Base-by-base conservation (phyloP, 2,888 invertebrate species). In the Lymantria dispar region DNA sequence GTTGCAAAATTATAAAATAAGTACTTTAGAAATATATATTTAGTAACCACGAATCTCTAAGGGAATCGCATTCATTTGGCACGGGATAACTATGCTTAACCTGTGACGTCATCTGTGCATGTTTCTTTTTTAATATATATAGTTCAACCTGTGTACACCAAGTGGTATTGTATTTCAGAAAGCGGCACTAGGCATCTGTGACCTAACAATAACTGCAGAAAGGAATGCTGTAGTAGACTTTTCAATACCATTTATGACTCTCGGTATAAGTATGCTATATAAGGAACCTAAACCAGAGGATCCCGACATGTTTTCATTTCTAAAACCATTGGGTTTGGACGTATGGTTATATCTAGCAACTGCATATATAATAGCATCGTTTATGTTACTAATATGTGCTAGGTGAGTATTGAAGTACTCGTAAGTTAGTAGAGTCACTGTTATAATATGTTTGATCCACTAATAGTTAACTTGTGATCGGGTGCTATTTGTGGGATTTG, bases 161-260 rank as follows among this genome's bases (percentile, higher is more conserved):
- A n/a, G n/a, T n/a, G n/a, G n/a, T n/a, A n/a, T 22, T 22, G 22
- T 22, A 53, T 92, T 93, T 38, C 85, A 98, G 98, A 95, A 95
- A 91, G 98, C 98, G 0, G 97, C 98, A 78, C 92, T 99, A 58
- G 98, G 97, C 0, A 94, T 99, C 30, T 98, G 98, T 63, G 98
- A 99, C 75, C 87, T 99, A 60, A 98, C 98, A 2, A 98, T 99
- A 47, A 99, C 98, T 3, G 96, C 96, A 69, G 95, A 96, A 45
- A 92, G 99, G 42, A 95, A 97, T 61, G 93, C 94, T 50, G 96
- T 95, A 10, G 97, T 98, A 0, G 98, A 98, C 78, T 98, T 98
- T 82, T 97, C 98, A 0, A 96, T 96, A 86, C 99, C 99, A 0
- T 99, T 99, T 81, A 98, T 99, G 97, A 96, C 96, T 61, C 87